phyloP scores from a whole-genome alignment of 2,113 vertebrate genomes.

The Gopherus flavomarginatus region DNA sequence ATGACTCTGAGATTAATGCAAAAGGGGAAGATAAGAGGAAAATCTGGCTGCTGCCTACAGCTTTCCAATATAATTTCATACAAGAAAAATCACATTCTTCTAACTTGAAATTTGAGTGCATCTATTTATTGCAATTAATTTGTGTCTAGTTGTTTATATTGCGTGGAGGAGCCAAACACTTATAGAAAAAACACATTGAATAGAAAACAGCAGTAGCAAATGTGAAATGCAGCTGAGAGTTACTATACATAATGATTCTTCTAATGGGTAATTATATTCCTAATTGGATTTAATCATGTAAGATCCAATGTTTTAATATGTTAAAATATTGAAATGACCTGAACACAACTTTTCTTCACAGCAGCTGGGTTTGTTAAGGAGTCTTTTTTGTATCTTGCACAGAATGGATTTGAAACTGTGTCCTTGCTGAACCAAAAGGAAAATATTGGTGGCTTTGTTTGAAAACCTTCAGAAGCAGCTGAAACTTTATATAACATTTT shows the following conservation, averaged over 20 bases:
- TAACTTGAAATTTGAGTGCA: not conserved
- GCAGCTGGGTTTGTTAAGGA: not conserved
- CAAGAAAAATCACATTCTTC: not conserved
- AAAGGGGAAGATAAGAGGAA: not conserved
- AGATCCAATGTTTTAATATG: not conserved
- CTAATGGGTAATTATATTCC: not conserved
- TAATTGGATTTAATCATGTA: not conserved
- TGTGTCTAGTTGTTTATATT: no score
- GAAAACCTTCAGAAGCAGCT: slow-evolving; percentile 6
- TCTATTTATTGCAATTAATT: no score
- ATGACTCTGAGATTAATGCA: not conserved
- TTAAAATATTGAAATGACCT: not conserved
- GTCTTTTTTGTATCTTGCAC: not conserved
- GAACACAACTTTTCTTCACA: not conserved
- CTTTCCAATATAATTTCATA: not conserved
- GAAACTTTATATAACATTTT: slow-evolving; percentile 9
- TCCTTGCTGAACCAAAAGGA: not conserved
- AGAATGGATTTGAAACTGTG: not conserved
- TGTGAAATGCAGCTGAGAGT: not conserved
- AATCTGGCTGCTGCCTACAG: not conserved
- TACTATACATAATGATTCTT: not conserved
- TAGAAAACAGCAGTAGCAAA: not conserved
- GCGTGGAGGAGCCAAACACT: not conserved
- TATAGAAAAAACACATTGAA: not conserved
- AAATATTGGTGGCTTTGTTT: not conserved